Conservation (phyloP, 2,888 invertebrate genomes). For the Ophion ventricosus region DNA sequence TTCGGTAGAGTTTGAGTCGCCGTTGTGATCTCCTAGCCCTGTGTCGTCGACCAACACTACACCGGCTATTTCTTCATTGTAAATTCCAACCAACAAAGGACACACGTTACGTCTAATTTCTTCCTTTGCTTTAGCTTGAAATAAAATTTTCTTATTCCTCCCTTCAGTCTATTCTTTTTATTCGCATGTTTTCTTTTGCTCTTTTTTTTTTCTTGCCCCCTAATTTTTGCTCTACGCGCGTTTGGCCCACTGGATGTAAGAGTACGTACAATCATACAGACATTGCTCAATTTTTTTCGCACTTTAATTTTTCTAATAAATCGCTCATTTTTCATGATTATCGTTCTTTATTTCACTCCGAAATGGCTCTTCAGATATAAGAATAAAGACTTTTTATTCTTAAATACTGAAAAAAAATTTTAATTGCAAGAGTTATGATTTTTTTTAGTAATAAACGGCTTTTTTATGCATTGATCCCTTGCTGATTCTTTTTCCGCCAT, state of each 20-base stretch:
- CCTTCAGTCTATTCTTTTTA: neutral
- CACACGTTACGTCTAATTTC: conserved; percentile 60
- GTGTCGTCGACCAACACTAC: conserved; percentile 80
- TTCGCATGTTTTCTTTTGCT: conserved; percentile 9
- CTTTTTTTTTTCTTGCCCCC: neutral
- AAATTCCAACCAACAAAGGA: conserved; percentile 76
- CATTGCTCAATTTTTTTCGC: neutral
- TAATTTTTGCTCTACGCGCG: conserved; percentile 28
- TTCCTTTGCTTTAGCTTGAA: neutral
- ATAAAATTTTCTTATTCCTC: neutral
- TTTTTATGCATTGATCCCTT: no score
- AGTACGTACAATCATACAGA: conserved; percentile 40
- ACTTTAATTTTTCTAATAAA: neutral
- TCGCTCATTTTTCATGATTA: neutral
- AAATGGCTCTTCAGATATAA: no score
- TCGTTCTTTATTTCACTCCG: no score
- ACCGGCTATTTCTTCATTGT: conserved; percentile 79
- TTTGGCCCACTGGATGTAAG: conserved; percentile 64
- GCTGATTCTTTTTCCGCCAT: no score
- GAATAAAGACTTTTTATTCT: no score
- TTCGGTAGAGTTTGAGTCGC: conserved; percentile 72
- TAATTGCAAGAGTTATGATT: no score
- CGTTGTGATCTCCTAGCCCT: conserved; percentile 77
- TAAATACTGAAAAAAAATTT: no score
- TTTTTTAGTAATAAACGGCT: no score